phyloP scores from a whole-genome alignment of 2,797 vertebrate species.

The Lerista edwardsae region DNA sequence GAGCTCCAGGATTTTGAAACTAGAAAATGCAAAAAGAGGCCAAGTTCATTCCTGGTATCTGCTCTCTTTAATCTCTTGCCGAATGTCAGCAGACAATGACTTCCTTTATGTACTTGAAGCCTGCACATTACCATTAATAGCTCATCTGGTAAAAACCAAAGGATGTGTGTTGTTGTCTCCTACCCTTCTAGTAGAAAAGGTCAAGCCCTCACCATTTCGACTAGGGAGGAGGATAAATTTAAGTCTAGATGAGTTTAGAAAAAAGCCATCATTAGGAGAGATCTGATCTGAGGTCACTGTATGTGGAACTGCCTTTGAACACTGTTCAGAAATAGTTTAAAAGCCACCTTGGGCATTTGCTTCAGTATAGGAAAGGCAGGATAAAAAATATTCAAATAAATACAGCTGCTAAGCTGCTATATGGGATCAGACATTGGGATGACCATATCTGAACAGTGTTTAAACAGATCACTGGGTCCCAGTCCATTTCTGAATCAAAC shows the following conservation, averaged over 20 bases:
- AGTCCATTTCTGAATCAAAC: too few species aligned
- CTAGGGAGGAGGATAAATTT: fast-evolving
- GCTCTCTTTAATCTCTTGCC: background rate
- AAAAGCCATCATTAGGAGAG: background rate
- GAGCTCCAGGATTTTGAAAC: background rate
- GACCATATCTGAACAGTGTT: too few species aligned
- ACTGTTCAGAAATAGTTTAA: too few species aligned
- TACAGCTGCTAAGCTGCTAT: too few species aligned
- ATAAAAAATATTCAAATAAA: too few species aligned
- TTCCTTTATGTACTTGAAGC: background rate
- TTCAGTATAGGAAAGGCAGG: too few species aligned
- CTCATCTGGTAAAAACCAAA: background rate
- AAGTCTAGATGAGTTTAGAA: fast-evolving
- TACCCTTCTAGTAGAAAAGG: background rate
- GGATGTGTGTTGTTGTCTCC: fast-evolving
- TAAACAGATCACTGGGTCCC: too few species aligned
- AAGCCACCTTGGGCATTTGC: too few species aligned
- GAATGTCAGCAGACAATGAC: background rate
- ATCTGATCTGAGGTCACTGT: background rate
- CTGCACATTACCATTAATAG: background rate
- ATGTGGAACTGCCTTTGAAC: too few species aligned
- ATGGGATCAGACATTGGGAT: too few species aligned
- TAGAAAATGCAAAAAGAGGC: background rate
- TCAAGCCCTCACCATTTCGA: background rate
- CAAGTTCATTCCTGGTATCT: background rate